Conservation (phyloP, 30 jellyfish, hydroid and myxozoan species). For the Cassiopea andromeda region DNA sequence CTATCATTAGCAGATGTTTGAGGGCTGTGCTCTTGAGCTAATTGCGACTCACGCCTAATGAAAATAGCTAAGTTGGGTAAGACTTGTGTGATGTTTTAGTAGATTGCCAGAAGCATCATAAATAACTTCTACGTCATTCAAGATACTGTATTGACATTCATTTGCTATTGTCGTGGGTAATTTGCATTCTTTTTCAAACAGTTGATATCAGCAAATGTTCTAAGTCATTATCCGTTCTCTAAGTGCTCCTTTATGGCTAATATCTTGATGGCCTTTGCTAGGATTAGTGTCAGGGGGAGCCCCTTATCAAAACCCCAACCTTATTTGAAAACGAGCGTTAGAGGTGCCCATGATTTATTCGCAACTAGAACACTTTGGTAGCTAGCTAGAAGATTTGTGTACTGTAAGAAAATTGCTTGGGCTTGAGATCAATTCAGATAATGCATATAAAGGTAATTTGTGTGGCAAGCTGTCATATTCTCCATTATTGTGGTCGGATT, state of each 20-base stretch:
- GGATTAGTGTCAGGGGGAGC: conserved; percentile 20
- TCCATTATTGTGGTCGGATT: not conserved
- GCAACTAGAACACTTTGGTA: conserved; percentile 1
- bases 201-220: conserved; percentile 6
- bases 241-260: conserved; percentile 7
- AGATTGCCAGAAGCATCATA: too few relatives aligned
- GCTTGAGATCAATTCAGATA: not conserved
- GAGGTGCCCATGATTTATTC: not conserved
- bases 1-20: not conserved
- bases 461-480: not conserved
- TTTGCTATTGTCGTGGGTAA: not conserved
- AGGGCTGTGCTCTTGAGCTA: not conserved
- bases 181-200: not conserved
- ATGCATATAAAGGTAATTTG: not conserved
- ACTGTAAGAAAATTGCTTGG: conserved; percentile 2
- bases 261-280: not conserved
- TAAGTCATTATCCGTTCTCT: conserved; percentile 5
- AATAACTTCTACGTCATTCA: not conserved
- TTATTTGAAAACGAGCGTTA: not conserved
- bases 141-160: not conserved
- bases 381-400: not conserved
- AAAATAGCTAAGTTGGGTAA: not conserved
- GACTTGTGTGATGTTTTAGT: too few relatives aligned
- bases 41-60: not conserved
- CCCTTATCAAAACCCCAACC: conserved; percentile 1